Conservation (phyloP, 1,140 invertebrate species). For the Aphelinus atriplicis region DNA sequence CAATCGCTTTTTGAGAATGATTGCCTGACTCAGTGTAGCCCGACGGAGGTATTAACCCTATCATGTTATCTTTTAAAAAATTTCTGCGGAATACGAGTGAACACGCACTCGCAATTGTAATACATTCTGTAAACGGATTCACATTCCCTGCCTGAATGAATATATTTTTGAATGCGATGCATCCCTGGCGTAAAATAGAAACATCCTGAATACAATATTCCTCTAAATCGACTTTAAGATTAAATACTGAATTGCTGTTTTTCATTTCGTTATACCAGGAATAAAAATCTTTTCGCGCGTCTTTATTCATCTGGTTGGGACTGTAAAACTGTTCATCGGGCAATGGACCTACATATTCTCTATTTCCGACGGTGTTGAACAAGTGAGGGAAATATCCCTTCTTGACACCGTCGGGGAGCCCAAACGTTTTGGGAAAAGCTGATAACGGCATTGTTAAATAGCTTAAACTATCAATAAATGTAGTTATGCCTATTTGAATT, state of each 20-base stretch:
- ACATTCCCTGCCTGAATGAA: too few relatives aligned
- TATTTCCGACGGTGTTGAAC: conserved; percentile 46
- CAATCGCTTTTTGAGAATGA: too few relatives aligned
- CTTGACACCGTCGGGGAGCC: conserved; percentile 17
- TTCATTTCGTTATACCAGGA: conserved; percentile 30
- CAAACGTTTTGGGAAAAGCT: conserved; percentile 47
- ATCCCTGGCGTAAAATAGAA: conserved; percentile 49
- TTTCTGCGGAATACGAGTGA: conserved; percentile 38
- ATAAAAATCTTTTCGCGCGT: conserved; percentile 33
- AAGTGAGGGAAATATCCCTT: conserved; percentile 49
- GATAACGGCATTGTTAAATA: conserved; percentile 48
- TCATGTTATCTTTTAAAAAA: conserved; percentile 35
- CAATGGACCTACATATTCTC: conserved; percentile 43
- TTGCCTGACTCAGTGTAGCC: too few relatives aligned
- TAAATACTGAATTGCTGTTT: conserved; percentile 37
- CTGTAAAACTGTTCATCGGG: conserved; percentile 40
- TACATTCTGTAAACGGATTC: too few relatives aligned
- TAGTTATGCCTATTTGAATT: conserved; percentile 34
- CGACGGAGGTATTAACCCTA: too few relatives aligned
- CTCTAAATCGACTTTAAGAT: conserved; percentile 41
- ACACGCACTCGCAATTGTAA: too few relatives aligned
- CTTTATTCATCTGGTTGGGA: conserved; percentile 35
- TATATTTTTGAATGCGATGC: conserved; percentile 43
- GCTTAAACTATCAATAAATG: conserved; percentile 50
- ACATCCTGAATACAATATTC: conserved; percentile 51